Percentiles rank a stretch among this genome's conserved stretches.
Evolutionary conservation across 2,113 vertebrate species (phyloP).

Genomic region (Tursiops truncatus): DNA sequence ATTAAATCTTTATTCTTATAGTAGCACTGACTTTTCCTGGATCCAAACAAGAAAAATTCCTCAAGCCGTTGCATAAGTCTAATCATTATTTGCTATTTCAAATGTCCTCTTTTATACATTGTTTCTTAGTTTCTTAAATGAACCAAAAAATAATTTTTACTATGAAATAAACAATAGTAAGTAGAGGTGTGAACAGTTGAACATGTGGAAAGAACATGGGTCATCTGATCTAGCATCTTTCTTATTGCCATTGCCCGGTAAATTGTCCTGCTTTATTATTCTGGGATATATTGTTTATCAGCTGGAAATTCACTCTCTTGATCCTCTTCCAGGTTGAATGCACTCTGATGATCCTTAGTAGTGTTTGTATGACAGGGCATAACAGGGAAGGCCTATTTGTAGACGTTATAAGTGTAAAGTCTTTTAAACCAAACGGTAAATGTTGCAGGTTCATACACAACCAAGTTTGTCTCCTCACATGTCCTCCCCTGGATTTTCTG

Average conservation of each 20-base stretch:
- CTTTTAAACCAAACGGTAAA: background rate
- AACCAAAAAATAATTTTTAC: background rate
- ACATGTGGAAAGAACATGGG: background rate
- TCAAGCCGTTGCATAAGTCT: background rate
- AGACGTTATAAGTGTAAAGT: background rate
- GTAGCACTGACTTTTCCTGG: background rate
- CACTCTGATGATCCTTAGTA: background rate
- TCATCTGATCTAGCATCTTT: background rate
- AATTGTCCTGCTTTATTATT: background rate
- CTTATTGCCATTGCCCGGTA: background rate
- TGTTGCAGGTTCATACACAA: background rate
- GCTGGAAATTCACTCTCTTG: background rate
- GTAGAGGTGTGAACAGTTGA: background rate
- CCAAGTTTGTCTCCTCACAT: background rate
- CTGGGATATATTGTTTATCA: background rate
- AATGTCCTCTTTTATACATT: background rate
- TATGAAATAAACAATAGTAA: background rate
- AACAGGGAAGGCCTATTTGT: background rate
- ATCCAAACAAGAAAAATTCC: background rate
- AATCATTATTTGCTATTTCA: background rate
- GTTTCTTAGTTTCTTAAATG: conserved; percentile 46
- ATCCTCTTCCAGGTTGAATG: background rate
- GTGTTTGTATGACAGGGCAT: background rate
- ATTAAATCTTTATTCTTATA: background rate
- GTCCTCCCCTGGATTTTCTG: background rate